Conservation (phyloP, 2,113 vertebrate genomes). For the Crotalus horridus region DNA sequence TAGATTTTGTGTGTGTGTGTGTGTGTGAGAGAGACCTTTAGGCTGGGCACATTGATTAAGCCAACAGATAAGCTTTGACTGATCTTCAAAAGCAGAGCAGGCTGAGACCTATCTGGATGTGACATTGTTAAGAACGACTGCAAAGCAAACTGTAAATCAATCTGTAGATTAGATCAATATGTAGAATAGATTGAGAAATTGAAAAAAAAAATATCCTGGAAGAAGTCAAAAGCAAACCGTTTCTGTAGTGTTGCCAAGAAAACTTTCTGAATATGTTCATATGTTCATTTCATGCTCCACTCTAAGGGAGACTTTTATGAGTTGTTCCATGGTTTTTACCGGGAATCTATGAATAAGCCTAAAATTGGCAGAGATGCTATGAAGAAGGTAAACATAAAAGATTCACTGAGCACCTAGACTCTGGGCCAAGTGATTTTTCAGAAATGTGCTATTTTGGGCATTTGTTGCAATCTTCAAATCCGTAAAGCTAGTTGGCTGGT, state of each 20-base stretch:
- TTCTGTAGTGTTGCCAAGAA: neutral
- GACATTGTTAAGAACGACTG: neutral
- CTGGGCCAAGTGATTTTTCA: neutral
- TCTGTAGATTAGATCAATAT: neutral
- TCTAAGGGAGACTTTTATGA: neutral
- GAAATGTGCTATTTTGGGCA: neutral
- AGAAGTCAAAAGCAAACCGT: neutral
- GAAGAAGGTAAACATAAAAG: neutral
- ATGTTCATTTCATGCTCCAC: neutral
- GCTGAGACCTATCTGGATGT: neutral
- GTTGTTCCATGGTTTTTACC: neutral
- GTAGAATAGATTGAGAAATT: neutral
- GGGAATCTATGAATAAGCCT: neutral
- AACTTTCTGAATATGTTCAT: neutral
- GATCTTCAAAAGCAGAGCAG: neutral
- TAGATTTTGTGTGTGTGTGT: neutral
- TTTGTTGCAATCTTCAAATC: neutral
- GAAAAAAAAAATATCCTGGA: neutral
- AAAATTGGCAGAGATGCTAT: neutral
- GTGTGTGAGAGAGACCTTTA: neutral
- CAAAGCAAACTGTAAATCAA: neutral
- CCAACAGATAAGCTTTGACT: neutral
- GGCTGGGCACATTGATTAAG: neutral
- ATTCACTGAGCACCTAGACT: neutral
- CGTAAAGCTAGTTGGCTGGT: neutral